Evolutionary conservation across 2,888 invertebrate genomes (phyloP).

Genomic region (Marronus borbonicus): DNA sequence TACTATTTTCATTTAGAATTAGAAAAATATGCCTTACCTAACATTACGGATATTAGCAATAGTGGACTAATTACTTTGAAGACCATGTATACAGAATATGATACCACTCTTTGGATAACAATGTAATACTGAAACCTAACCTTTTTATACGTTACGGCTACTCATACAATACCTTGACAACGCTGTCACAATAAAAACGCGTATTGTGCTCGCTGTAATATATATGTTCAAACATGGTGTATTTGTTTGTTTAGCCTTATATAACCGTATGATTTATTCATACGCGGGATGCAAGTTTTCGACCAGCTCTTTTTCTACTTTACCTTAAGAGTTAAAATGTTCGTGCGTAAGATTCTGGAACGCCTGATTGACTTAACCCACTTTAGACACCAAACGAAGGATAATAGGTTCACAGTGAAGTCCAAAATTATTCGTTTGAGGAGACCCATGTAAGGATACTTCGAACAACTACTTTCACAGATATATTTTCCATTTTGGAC

Average conservation of each 20-base stretch:
- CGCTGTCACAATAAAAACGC: constrained; percentile 42
- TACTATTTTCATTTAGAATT: too few species aligned
- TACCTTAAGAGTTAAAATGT: constrained; percentile 27
- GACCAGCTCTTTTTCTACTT: constrained; percentile 1
- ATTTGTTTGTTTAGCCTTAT: constrained; percentile 49
- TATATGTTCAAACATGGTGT: constrained; percentile 26
- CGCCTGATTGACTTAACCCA: constrained; percentile 43
- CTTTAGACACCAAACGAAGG: constrained; percentile 21
- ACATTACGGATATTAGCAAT: too few species aligned
- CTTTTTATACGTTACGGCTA: constrained; percentile 13
- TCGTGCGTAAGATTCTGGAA: constrained; percentile 18
- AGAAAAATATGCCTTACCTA: too few species aligned
- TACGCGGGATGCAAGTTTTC: constrained; percentile 30
- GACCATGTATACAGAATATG: too few species aligned
- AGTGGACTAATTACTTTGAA: too few species aligned
- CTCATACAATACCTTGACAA: constrained; percentile 44
- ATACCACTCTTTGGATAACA: too few species aligned
- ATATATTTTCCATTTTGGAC: not conserved
- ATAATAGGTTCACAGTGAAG: constrained; percentile 25
- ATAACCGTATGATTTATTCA: constrained; percentile 46
- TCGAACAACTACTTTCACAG: not conserved
- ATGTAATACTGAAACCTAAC: constrained; percentile 15
- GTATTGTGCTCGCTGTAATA: constrained; percentile 39
- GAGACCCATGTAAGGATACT: not conserved
- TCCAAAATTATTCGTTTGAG: not conserved